phyloP scores from a whole-genome alignment of 2,888 invertebrate genomes.

The Augiades crinisus region DNA sequence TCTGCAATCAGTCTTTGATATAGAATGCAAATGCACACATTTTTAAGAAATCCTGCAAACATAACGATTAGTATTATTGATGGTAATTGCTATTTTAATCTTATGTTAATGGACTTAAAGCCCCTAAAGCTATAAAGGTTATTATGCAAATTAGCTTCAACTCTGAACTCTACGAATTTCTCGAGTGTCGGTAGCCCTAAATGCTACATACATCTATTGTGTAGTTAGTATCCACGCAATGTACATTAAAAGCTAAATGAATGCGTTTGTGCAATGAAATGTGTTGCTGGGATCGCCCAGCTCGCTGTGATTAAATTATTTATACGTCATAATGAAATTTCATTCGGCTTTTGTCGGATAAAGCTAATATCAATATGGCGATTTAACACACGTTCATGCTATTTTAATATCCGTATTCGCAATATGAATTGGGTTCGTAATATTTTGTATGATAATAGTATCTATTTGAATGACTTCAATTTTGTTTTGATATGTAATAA shows the following conservation, averaged over 20 bases:
- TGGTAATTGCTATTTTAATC: too few species aligned
- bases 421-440: neutral
- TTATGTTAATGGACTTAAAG: too few species aligned
- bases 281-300: constrained; percentile 16
- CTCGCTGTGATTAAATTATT: constrained; percentile 45
- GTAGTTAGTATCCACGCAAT: neutral
- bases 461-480: too few species aligned
- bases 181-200: constrained; percentile 4
- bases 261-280: constrained; percentile 29
- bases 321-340: constrained; percentile 30
- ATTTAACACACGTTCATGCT: neutral
- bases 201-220: constrained; percentile 13
- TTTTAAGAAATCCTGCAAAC: too few species aligned
- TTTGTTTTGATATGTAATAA: too few species aligned
- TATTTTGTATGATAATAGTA: too few species aligned
- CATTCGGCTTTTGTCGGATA: neutral
- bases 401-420: neutral
- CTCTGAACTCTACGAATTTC: too few species aligned
- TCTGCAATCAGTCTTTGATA: too few species aligned
- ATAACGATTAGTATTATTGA: too few species aligned
- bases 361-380: neutral
- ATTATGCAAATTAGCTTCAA: too few species aligned
- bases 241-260: constrained; percentile 17
- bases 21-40: too few species aligned
- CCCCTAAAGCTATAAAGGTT: too few species aligned